These are phyloP conservation scores for Pterostichus madidus DNA, from an alignment of 2,888 invertebrate species.

Conservation along the genomic window DNA sequence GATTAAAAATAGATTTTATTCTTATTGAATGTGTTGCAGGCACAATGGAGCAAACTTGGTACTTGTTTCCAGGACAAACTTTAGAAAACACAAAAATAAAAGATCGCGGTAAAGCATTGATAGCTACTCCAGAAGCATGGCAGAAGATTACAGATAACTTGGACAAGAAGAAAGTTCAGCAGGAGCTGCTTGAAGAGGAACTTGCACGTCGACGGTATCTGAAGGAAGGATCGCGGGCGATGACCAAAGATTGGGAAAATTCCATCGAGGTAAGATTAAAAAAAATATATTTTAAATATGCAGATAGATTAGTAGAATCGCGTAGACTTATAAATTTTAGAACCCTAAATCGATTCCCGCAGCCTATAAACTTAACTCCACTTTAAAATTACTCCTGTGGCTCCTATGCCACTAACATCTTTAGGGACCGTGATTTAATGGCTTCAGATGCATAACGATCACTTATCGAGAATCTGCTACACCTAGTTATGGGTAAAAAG, in stretches of 20 bases:
- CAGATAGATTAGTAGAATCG: too few relatives aligned
- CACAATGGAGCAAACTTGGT: constrained; percentile 70
- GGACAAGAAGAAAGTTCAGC: constrained; percentile 71
- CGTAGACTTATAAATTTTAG: too few relatives aligned
- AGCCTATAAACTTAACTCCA: too few relatives aligned
- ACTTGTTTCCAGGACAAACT: constrained; percentile 73
- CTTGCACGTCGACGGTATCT: constrained; percentile 74
- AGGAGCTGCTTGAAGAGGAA: constrained; percentile 74
- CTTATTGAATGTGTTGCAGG: too few relatives aligned
- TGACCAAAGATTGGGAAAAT: constrained; percentile 77
- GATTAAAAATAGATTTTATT: too few relatives aligned
- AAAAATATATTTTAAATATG: background rate
- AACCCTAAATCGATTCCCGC: too few relatives aligned
- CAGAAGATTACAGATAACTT: constrained; percentile 73
- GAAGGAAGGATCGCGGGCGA: constrained; percentile 75
- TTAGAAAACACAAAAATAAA: constrained; percentile 73
- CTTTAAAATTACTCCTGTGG: too few relatives aligned
- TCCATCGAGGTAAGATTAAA: constrained; percentile 73
- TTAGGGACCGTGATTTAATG: too few relatives aligned
- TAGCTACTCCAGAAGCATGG: constrained; percentile 73
- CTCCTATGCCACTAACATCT: too few relatives aligned
- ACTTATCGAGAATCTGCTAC: too few relatives aligned
- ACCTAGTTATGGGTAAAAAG: too few relatives aligned
- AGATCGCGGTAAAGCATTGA: constrained; percentile 73
- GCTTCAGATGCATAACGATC: too few relatives aligned